Conservation (phyloP, 1,140 invertebrate species). For the Aplysia californica region DNA sequence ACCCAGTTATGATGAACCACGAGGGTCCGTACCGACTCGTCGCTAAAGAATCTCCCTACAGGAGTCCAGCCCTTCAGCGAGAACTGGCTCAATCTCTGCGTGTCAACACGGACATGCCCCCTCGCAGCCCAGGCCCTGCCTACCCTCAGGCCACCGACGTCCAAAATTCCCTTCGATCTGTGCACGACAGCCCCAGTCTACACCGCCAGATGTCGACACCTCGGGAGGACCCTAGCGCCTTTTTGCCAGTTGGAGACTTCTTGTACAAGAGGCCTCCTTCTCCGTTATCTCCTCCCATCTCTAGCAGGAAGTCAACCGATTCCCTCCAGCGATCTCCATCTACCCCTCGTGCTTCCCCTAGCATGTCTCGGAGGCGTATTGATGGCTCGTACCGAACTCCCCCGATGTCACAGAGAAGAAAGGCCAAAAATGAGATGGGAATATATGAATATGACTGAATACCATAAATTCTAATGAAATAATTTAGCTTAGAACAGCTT, state of each 20-base stretch:
- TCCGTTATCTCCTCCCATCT: slow-evolving; percentile 33
- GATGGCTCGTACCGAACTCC: slow-evolving; percentile 35
- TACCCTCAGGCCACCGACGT: slow-evolving; percentile 14
- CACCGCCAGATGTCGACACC: neutral
- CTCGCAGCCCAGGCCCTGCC: slow-evolving; percentile 11
- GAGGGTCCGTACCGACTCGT: neutral
- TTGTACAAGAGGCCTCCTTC: slow-evolving; percentile 42
- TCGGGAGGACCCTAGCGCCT: slow-evolving; percentile 22
- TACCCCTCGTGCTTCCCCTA: slow-evolving; percentile 35
- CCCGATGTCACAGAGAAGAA: slow-evolving; percentile 29
- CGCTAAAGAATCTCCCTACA: slow-evolving; percentile 24
- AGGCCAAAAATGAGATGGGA: slow-evolving; percentile 31
- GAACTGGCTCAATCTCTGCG: slow-evolving; percentile 5
- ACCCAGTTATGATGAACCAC: neutral
- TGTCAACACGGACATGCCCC: no score
- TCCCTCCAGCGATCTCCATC: slow-evolving; percentile 36
- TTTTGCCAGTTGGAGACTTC: slow-evolving; percentile 35
- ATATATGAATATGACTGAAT: slow-evolving; percentile 39
- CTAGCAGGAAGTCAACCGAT: slow-evolving; percentile 34
- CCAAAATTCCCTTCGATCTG: slow-evolving; percentile 23
- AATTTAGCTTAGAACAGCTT: neutral
- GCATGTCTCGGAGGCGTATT: slow-evolving; percentile 30
- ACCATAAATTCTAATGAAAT: neutral
- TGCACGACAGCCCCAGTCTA: slow-evolving; percentile 18
- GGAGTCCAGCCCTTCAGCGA: slow-evolving; percentile 12